phyloP scores from a whole-genome alignment of 1,140 invertebrate species.

The Drosophila obscura region DNA sequence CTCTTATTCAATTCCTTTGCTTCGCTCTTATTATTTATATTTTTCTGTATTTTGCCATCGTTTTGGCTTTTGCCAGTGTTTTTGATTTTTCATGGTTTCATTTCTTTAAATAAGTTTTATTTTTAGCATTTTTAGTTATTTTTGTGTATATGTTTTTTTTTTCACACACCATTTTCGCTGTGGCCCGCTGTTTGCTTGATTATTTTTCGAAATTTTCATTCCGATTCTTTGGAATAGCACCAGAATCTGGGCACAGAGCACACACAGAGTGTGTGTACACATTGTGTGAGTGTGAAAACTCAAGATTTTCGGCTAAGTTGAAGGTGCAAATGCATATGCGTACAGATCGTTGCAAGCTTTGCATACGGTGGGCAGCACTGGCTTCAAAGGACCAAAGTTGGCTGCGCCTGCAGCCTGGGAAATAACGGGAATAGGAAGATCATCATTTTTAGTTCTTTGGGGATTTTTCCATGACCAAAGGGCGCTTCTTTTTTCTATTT shows the following conservation, averaged over 20 bases:
- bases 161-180: constrained; percentile 57
- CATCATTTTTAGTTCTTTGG: neutral
- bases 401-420: neutral
- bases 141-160: constrained; percentile 75
- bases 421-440: neutral
- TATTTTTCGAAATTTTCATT: constrained; percentile 64
- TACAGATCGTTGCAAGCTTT: too few species aligned
- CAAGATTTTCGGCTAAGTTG: constrained; percentile 10
- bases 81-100: constrained; percentile 80
- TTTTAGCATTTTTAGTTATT: constrained; percentile 79
- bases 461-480: constrained; percentile 10
- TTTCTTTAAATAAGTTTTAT: constrained; percentile 83
- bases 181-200: constrained; percentile 46
- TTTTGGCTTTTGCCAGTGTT: constrained; percentile 68
- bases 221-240: constrained; percentile 65
- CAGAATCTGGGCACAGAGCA: too few species aligned
- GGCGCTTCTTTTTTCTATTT: neutral
- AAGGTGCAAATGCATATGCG: constrained; percentile 18
- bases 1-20: constrained; percentile 29
- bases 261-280: constrained; percentile 20
- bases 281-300: constrained; percentile 30
- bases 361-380: too few species aligned
- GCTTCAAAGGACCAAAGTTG: too few species aligned
- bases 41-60: constrained; percentile 62
- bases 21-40: constrained; percentile 72